These are phyloP conservation scores for Platysternon megacephalum DNA, from an alignment of 2,113 vertebrate species.

Conservation along the genomic window DNA sequence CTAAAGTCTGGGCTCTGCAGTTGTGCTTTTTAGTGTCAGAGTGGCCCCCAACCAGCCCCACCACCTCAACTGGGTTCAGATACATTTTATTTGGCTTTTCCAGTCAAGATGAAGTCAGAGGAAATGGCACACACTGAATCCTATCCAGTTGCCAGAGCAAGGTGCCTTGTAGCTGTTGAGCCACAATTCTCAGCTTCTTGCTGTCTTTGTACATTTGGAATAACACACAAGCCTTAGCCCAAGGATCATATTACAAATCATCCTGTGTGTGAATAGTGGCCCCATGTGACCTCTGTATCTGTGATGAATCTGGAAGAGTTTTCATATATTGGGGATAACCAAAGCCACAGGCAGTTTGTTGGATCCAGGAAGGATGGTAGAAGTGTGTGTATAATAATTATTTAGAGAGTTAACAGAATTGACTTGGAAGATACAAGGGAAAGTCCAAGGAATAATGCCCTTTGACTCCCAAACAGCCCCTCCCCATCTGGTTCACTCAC, in stretches of 20 bases:
- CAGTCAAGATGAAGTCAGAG: neutral
- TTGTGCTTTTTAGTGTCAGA: neutral
- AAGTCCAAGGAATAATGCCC: neutral
- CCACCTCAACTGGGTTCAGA: neutral
- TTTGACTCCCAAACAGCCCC: neutral
- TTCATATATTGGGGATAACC: neutral
- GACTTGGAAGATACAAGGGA: neutral
- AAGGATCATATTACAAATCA: accelerated
- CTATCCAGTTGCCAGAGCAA: neutral
- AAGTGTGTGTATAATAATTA: accelerated
- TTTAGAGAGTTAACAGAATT: neutral
- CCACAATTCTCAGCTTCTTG: neutral
- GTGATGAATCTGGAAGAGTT: neutral
- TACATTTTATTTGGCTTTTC: accelerated
- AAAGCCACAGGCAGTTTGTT: neutral
- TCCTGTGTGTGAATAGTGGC: neutral
- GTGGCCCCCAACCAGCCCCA: accelerated
- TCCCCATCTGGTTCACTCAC: accelerated
- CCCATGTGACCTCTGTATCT: neutral
- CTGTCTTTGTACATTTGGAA: neutral
- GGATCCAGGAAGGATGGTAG: neutral
- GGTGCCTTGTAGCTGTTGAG: neutral
- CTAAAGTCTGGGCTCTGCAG: accelerated
- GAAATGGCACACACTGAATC: accelerated
- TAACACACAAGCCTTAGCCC: accelerated